Evolutionary conservation across 2,797 vertebrate genomes (phyloP).

Genomic region (Ateles fusciceps): DNA sequence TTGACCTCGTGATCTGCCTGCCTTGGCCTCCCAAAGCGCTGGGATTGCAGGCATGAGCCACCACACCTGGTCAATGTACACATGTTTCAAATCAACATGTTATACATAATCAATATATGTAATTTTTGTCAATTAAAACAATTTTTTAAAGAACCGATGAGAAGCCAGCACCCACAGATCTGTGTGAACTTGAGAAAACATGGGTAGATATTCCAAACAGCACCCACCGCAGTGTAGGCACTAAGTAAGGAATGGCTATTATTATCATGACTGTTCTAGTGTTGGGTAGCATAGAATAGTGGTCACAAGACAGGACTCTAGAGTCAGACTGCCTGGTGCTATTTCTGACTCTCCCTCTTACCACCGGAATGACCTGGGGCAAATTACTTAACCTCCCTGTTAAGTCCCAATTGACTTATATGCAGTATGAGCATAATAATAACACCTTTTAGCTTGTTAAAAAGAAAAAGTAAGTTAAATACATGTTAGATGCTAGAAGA

Average conservation of each 20-base stretch:
- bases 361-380: background rate
- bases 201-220: background rate
- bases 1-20: too few species aligned
- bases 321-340: background rate
- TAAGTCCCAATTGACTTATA: background rate
- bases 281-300: background rate
- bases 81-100: background rate
- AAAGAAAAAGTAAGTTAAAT: background rate
- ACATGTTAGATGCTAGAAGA: background rate
- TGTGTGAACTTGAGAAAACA: fast-evolving
- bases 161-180: background rate
- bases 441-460: background rate
- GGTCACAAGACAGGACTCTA: background rate
- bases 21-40: too few species aligned
- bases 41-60: too few species aligned
- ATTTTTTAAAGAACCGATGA: background rate
- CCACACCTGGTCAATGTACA: too few species aligned
- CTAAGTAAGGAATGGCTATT: background rate
- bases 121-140: background rate
- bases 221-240: background rate
- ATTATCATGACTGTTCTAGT: background rate
- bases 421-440: background rate
- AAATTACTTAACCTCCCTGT: background rate
- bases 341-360: background rate
- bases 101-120: background rate